These are phyloP conservation scores for Porites rus DNA, from an alignment of 92 coral and sea anemone species.

Conservation along the genomic window DNA sequence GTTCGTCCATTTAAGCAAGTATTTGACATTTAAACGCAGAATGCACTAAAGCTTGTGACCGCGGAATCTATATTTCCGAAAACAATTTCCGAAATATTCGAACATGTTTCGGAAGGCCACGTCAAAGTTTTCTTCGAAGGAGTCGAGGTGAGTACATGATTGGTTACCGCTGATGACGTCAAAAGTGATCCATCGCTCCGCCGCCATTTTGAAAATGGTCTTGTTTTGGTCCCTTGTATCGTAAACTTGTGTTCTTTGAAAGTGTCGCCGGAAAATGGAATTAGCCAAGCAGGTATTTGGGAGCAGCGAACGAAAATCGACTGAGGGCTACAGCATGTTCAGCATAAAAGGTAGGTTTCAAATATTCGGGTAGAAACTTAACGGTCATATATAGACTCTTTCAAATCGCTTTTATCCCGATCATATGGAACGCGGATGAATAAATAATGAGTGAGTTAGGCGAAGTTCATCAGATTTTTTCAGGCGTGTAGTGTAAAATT, in stretches of 20 bases:
- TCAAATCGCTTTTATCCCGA: constrained; percentile 31
- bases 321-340: constrained; percentile 80
- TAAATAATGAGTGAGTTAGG: constrained; percentile 55
- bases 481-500: constrained; percentile 34
- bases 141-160: constrained; percentile 62
- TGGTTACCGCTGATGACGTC: constrained; percentile 85
- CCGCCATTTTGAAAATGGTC: constrained; percentile 78
- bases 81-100: no score
- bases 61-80: no score
- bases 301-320: constrained; percentile 73
- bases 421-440: constrained; percentile 72
- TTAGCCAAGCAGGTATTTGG: constrained; percentile 83
- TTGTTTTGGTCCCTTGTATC: constrained; percentile 36
- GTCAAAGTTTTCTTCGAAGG: background rate
- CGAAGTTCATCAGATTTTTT: constrained; percentile 38
- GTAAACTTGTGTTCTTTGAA: constrained; percentile 21
- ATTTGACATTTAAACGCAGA: no score
- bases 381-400: constrained; percentile 55
- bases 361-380: constrained; percentile 8
- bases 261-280: constrained; percentile 71
- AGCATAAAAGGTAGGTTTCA: constrained; percentile 78
- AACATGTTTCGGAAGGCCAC: background rate
- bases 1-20: no score
- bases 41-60: no score
- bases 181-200: constrained; percentile 48